Evolutionary conservation across 2,888 invertebrate species (phyloP).

Genomic region (Cantharis nigra): DNA sequence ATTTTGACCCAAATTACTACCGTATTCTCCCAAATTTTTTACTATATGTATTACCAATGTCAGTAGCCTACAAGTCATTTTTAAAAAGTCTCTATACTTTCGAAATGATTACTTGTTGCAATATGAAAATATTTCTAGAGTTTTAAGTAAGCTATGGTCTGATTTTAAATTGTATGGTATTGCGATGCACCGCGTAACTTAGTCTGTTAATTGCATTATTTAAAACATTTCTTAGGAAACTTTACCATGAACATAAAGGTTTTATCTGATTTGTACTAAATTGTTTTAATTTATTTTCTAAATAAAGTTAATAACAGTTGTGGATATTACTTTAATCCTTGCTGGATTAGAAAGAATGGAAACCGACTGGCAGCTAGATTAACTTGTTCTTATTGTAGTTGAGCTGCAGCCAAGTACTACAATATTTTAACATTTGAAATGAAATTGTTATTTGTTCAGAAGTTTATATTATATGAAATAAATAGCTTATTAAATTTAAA

Average conservation of each 20-base stretch:
- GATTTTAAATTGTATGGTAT: too few relatives aligned
- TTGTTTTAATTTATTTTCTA: conserved; percentile 23
- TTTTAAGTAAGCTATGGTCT: too few relatives aligned
- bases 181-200: too few relatives aligned
- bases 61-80: too few relatives aligned
- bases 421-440: conserved; percentile 14
- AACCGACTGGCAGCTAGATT: conserved; percentile 31
- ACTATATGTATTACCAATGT: too few relatives aligned
- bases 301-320: conserved; percentile 31
- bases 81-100: too few relatives aligned
- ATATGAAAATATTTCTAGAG: too few relatives aligned
- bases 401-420: conserved; percentile 8
- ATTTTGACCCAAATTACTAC: too few relatives aligned
- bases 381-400: conserved; percentile 23
- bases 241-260: conserved; percentile 3
- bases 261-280: conserved; percentile 10
- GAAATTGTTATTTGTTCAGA: conserved; percentile 2
- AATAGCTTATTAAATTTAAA: background rate
- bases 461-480: background rate
- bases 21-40: too few relatives aligned
- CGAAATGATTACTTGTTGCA: too few relatives aligned
- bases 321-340: conserved; percentile 32
- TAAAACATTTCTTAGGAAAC: background rate
- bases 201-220: too few relatives aligned
- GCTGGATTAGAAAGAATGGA: conserved; percentile 28